A percentile compares a stretch with the other conserved stretches of the same genome.
These are phyloP conservation scores for Chitala chitala DNA, from an alignment of 2,113 vertebrate genomes.

Conservation along the genomic window DNA sequence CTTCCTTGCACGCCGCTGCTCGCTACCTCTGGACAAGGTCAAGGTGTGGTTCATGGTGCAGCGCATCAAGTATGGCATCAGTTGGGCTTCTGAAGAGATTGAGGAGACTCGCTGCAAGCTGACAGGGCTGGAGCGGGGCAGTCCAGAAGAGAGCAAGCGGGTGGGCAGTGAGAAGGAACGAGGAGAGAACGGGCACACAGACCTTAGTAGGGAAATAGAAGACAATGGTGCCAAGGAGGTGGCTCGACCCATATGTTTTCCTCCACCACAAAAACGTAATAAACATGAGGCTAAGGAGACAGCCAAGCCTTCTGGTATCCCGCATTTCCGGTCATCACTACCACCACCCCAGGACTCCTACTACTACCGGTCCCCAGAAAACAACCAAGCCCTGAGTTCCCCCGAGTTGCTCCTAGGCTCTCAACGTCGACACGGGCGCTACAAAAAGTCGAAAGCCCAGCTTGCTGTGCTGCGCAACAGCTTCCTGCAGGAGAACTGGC, in stretches of 20 bases:
- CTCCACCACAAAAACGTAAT: conserved; percentile 40
- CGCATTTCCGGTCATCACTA: conserved; percentile 59
- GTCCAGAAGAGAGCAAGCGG: conserved; percentile 26
- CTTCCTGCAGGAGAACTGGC: conserved; percentile 64
- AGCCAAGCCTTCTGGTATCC: conserved; percentile 45
- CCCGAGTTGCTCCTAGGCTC: conserved; percentile 37
- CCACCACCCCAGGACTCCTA: conserved; percentile 66
- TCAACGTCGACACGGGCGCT: conserved; percentile 55
- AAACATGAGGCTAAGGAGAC: conserved; percentile 47
- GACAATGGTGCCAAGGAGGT: background rate
- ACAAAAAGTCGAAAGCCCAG: conserved; percentile 68
- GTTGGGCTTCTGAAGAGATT: conserved; percentile 87
- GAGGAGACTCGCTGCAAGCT: conserved; percentile 75
- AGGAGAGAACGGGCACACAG: conserved; percentile 34
- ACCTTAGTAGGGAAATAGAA: conserved; percentile 36
- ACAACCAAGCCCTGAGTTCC: conserved; percentile 43
- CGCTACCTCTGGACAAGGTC: conserved; percentile 80
- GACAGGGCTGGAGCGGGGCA: conserved; percentile 48
- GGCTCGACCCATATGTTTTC: conserved; percentile 22
- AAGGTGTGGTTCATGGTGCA: conserved; percentile 91
- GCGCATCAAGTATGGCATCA: conserved; percentile 84
- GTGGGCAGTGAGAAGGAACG: conserved; percentile 34
- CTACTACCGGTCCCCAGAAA: conserved; percentile 56
- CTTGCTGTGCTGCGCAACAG: conserved; percentile 62
- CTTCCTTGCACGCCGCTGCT: conserved; percentile 65